Percentiles rank a stretch among this genome's conserved stretches.
phyloP scores from a whole-genome alignment of 1,140 invertebrate genomes.

The Sarcophaga bullata region DNA sequence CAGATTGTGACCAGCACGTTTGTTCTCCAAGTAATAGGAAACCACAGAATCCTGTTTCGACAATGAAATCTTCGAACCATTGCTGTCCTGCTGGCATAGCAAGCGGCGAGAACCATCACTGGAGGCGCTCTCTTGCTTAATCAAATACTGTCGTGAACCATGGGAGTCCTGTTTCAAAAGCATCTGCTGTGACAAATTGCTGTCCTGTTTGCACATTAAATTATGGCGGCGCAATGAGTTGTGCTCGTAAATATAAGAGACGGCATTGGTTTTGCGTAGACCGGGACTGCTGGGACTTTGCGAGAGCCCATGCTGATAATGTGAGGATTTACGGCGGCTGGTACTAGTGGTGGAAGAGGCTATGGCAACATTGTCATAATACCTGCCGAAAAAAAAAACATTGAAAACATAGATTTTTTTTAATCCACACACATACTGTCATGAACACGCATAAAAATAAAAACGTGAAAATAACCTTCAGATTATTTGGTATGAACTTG shows the following conservation, averaged over 20 bases:
- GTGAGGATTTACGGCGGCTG: slow-evolving; percentile 80
- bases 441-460: background rate
- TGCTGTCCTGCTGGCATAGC: slow-evolving; percentile 64
- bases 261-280: slow-evolving; percentile 74
- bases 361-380: slow-evolving; percentile 83
- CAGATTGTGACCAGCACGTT: slow-evolving; percentile 45
- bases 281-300: slow-evolving; percentile 71
- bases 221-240: slow-evolving; percentile 61
- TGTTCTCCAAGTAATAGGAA: slow-evolving; percentile 62
- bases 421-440: too few species aligned
- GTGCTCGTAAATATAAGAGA: slow-evolving; percentile 77
- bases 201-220: slow-evolving; percentile 64
- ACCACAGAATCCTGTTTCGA: slow-evolving; percentile 64
- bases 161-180: slow-evolving; percentile 64
- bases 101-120: slow-evolving; percentile 58
- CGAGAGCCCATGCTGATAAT: slow-evolving; percentile 76
- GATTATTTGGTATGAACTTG: slow-evolving; percentile 28
- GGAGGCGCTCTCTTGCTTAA: slow-evolving; percentile 64
- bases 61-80: slow-evolving; percentile 60
- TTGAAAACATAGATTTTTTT: background rate
- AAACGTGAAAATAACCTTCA: slow-evolving; percentile 13
- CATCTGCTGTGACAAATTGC: slow-evolving; percentile 64
- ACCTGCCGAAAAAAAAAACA: slow-evolving; percentile 49
- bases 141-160: slow-evolving; percentile 62
- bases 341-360: slow-evolving; percentile 85